phyloP scores from a whole-genome alignment of 2,113 vertebrate genomes.

The Acrocephalus arundinaceus region DNA sequence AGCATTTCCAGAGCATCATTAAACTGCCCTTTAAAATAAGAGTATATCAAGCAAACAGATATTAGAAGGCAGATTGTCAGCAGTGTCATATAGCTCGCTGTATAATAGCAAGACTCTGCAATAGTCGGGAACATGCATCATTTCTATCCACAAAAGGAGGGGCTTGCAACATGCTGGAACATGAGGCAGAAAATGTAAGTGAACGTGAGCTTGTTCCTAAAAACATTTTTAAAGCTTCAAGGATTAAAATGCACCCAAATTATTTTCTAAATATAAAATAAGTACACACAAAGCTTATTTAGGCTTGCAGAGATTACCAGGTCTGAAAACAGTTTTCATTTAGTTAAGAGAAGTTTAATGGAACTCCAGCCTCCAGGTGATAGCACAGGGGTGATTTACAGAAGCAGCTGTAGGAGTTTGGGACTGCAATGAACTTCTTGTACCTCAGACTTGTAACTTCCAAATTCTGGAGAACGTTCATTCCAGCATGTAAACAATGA shows the following conservation, averaged over 20 bases:
- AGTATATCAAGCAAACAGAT: background rate
- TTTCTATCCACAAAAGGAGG: background rate
- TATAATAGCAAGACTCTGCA: background rate
- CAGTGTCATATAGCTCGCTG: background rate
- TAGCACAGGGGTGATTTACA: background rate
- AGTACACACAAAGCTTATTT: background rate
- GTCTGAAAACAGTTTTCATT: background rate
- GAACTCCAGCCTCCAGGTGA: background rate
- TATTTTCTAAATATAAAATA: background rate
- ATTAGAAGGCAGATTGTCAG: background rate
- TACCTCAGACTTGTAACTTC: background rate
- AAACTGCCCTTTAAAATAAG: background rate
- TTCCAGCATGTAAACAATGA: background rate
- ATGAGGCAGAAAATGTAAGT: background rate
- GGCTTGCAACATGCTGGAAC: background rate
- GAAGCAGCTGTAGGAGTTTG: background rate
- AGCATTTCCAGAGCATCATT: background rate
- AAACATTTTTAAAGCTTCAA: background rate
- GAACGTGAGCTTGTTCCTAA: background rate
- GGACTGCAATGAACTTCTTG: background rate
- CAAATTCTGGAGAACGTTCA: background rate
- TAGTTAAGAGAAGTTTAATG: background rate
- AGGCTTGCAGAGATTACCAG: background rate
- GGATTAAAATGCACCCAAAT: background rate
- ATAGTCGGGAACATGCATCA: background rate